A percentile compares a stretch with the other conserved stretches of the same genome.
Conservation (phyloP, 2,113 vertebrate genomes). For the Misgurnus anguillicaudatus region DNA sequence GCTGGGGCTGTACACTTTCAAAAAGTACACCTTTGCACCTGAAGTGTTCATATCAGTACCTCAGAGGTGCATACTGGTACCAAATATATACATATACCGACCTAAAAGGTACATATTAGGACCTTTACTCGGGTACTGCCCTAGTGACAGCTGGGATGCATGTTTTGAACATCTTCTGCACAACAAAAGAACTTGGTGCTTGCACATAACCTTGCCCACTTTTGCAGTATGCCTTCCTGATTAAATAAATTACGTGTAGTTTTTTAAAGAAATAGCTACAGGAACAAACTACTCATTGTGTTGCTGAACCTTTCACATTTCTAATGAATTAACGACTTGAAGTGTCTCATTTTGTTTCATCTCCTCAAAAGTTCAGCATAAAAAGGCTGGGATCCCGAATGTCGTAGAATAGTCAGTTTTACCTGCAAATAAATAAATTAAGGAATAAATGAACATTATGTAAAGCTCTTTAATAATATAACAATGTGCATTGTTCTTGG, state of each 20-base stretch:
- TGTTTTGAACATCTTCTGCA: too few relatives aligned
- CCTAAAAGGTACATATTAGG: too few relatives aligned
- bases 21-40: too few relatives aligned
- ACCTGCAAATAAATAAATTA: constrained; percentile 67
- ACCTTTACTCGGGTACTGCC: too few relatives aligned
- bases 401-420: constrained; percentile 80
- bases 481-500: neutral
- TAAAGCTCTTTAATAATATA: neutral
- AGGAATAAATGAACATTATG: neutral
- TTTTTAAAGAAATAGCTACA: too few relatives aligned
- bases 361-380: constrained; percentile 52
- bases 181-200: neutral
- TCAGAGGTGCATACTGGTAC: too few relatives aligned
- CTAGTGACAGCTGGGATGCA: too few relatives aligned
- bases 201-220: neutral
- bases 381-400: constrained; percentile 71
- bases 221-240: too few relatives aligned
- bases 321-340: neutral
- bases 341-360: neutral
- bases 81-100: too few relatives aligned
- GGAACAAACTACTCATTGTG: neutral
- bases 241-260: neutral
- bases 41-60: too few relatives aligned
- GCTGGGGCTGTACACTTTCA: neutral
- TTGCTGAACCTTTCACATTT: neutral